Percentiles rank a stretch among this genome's conserved stretches.
phyloP scores from a whole-genome alignment of 35 echinoderm and acorn worm species.

The Anneissia japonica region DNA sequence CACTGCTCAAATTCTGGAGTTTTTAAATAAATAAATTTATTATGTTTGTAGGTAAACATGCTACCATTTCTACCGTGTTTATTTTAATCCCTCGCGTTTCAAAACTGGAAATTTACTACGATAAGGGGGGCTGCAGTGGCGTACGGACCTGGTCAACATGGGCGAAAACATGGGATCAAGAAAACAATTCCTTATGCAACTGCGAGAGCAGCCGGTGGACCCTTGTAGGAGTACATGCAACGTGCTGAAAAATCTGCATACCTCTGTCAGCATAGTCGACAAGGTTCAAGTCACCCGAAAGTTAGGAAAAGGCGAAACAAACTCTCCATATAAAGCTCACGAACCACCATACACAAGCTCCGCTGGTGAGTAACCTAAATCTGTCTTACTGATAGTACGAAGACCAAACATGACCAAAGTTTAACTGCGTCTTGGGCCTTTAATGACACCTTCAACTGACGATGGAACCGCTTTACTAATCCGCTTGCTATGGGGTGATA shows the following conservation, averaged over 20 bases:
- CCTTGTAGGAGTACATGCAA: neutral
- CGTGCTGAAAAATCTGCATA: neutral
- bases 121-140: neutral
- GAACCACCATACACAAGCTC: neutral
- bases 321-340: neutral
- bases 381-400: neutral
- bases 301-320: neutral
- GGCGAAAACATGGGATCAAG: neutral
- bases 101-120: too few relatives aligned
- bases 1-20: too few relatives aligned
- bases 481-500: conserved; percentile 44
- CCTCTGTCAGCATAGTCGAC: neutral
- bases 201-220: neutral
- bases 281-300: neutral
- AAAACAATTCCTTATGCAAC: neutral
- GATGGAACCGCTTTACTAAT: conserved; percentile 15
- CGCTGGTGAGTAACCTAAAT: neutral
- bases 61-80: too few relatives aligned
- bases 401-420: neutral
- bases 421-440: neutral
- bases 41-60: too few relatives aligned
- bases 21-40: too few relatives aligned
- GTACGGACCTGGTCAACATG: neutral
- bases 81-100: too few relatives aligned
- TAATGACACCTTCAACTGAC: neutral